These are phyloP conservation scores for Ceyx cyanopectus DNA, from an alignment of 2,113 vertebrate genomes.

Conservation along the genomic window DNA sequence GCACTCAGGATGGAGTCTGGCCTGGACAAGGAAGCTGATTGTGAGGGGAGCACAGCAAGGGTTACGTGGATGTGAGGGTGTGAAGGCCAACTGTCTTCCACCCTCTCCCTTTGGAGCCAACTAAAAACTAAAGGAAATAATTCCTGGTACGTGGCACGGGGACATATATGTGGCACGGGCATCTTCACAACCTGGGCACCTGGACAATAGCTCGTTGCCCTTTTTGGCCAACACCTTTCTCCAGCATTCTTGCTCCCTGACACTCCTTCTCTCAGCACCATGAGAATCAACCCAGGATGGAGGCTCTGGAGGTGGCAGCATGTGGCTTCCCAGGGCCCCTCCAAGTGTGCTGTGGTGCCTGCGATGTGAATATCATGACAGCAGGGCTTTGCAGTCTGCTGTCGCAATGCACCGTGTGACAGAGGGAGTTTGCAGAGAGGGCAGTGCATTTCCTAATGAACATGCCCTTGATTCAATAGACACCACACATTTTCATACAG, in stretches of 20 bases:
- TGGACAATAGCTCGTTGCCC: not conserved
- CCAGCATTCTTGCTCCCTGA: not conserved
- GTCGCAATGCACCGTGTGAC: not conserved
- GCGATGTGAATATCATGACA: not conserved
- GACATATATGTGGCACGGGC: not conserved
- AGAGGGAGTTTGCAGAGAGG: not conserved
- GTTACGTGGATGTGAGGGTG: not conserved
- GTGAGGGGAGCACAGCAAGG: not conserved
- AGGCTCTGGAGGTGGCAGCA: not conserved
- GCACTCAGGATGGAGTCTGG: not conserved
- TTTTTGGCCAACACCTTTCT: not conserved
- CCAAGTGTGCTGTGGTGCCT: rapidly evolving
- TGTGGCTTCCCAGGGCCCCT: rapidly evolving
- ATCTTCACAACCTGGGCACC: not conserved
- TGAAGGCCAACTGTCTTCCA: not conserved
- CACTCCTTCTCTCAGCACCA: not conserved
- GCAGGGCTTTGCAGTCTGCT: not conserved
- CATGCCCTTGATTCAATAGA: not conserved
- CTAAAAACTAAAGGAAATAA: not conserved
- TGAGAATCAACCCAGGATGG: not conserved
- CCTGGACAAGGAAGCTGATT: not conserved
- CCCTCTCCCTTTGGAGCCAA: not conserved
- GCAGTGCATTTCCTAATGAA: not conserved
- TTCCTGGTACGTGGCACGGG: not conserved
- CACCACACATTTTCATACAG: not conserved